Evolutionary conservation across 2,797 vertebrate genomes (phyloP), one percentile per base, ranked within the genome.

Genomic region (Novumbra hubbsi): DNA sequence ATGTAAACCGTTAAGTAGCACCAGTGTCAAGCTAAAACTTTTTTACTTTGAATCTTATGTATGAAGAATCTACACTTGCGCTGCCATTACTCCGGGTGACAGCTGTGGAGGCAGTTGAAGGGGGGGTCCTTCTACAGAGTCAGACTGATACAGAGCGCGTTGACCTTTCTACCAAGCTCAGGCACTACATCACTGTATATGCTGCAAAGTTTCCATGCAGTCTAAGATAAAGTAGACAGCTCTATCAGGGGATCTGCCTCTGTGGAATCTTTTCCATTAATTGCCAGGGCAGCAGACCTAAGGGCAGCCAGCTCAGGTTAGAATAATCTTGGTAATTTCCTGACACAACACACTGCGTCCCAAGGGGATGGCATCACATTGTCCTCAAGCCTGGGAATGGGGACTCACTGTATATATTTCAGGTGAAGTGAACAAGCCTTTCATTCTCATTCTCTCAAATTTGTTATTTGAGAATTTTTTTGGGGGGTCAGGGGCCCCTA

Each of bases 151-250:
- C 84, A 88, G 85, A 84, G 88, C 90, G 85, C 85, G 84, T 70
- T 90, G 92, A 94, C 91, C 92, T 93, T 93, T 93, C 81, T 71
- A 70, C 76, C 76, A 82, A 86, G 83, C 86, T 78, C 24, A 60
- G 78, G 70, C 83, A 90, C 91, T 93, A 90, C 83, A 93, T 94
- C 93, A 94, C 80, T 93, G 90, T 92, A 90, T 88, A 81, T 76
- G 78, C 81, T 21, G 75, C 86, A 83, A 83, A 70, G 80, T 85
- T 88, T 87, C 88, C 80, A 81, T 82, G 81, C 78, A 81, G 87
- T 83, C 81, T 81, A 88, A 92, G 90, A 92, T 91, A 88, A 91
- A 93, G 89, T 91, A 86, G 91, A 92, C 86, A 85, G 84, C 89
- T 92, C 85, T 92, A 92, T 93, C 92, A 77, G 69, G 89, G 85